Evolutionary conservation across 2,113 vertebrate genomes (phyloP).

Genomic region (Strigops habroptila): DNA sequence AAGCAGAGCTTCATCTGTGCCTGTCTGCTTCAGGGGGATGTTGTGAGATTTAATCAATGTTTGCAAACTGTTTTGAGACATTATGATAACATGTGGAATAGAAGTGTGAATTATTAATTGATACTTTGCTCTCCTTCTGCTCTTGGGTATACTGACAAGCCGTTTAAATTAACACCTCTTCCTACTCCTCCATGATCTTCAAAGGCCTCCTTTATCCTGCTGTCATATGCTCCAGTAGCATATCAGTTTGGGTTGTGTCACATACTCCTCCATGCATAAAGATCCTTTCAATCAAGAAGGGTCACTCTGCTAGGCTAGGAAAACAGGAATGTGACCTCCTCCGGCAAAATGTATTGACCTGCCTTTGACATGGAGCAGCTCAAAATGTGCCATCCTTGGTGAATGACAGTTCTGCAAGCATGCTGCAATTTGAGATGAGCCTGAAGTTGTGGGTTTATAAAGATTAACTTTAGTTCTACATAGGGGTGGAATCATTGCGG

Average conservation of each 20-base stretch:
- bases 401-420: background rate
- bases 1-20: background rate
- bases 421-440: background rate
- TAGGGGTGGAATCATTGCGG: background rate
- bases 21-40: background rate
- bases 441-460: background rate
- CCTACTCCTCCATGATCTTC: slow-evolving; percentile 15
- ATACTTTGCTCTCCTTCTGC: slow-evolving; percentile 8
- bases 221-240: background rate
- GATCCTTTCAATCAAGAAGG: background rate
- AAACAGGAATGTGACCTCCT: background rate
- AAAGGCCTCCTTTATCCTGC: slow-evolving; percentile 22
- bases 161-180: slow-evolving; percentile 38
- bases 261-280: background rate
- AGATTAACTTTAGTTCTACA: background rate
- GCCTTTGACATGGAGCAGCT: background rate
- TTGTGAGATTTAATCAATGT: background rate
- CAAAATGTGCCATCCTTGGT: background rate
- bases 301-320: background rate
- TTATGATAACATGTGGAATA: background rate
- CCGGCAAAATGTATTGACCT: background rate
- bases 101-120: slow-evolving; percentile 50
- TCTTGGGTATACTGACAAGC: slow-evolving; percentile 23
- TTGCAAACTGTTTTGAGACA: slow-evolving; percentile 41
- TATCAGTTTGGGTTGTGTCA: background rate